A percentile compares a stretch with the other conserved stretches of the same genome.
Evolutionary conservation across 2,113 vertebrate species (phyloP).

Genomic region (Carassius auratus): DNA sequence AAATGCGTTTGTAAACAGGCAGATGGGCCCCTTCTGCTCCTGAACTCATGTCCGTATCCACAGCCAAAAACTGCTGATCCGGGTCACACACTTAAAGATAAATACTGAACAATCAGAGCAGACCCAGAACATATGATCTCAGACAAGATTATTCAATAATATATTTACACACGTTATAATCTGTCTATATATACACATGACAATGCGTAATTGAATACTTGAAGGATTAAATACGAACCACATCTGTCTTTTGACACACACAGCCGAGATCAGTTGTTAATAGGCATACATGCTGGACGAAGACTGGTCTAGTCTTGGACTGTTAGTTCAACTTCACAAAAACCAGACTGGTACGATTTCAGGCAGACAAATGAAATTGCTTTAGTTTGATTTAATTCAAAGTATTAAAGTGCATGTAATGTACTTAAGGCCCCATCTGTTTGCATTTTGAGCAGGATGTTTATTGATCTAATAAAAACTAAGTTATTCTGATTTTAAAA

Average conservation of each 20-base stretch:
- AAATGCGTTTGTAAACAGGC: constrained; percentile 42
- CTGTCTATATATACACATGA: background rate
- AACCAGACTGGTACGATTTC: background rate
- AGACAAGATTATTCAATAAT: constrained; percentile 1
- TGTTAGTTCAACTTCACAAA: background rate
- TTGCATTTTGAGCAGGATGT: background rate
- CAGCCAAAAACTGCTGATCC: constrained; percentile 33
- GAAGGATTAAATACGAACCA: background rate
- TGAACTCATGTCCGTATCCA: constrained; percentile 25
- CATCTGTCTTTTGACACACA: background rate
- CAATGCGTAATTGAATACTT: background rate
- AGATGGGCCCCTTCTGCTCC: constrained; percentile 26
- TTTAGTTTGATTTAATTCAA: background rate
- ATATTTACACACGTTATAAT: background rate
- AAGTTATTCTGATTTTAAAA: background rate
- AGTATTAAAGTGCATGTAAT: background rate
- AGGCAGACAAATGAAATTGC: background rate
- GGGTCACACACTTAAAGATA: constrained; percentile 29
- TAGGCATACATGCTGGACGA: too few relatives aligned
- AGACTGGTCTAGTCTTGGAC: too few relatives aligned
- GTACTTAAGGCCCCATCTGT: background rate
- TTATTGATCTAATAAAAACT: constrained; percentile 27
- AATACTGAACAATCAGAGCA: constrained; percentile 16
- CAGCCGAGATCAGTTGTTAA: background rate
- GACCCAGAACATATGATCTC: background rate